phyloP scores from a whole-genome alignment of 1,140 invertebrate genomes.

The Pomacea maculata region DNA sequence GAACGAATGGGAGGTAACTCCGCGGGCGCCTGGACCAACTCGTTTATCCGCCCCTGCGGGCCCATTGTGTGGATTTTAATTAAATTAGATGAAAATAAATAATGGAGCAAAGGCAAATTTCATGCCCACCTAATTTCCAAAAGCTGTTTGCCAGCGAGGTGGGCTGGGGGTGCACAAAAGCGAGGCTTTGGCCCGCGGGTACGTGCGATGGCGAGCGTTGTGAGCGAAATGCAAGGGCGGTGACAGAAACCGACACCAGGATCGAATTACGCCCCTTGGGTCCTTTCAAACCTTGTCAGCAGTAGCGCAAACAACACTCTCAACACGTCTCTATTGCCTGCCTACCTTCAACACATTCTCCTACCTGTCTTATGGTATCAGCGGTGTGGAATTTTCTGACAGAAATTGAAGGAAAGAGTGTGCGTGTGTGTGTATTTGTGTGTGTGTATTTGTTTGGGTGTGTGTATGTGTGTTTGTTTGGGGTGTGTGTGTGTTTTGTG shows the following conservation, averaged over 20 bases:
- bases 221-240: not conserved
- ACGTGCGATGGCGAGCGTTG: conserved; percentile 18
- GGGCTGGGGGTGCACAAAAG: conserved; percentile 26
- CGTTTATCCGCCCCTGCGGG: conserved; percentile 14
- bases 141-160: conserved; percentile 27
- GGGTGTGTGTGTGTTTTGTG: not conserved
- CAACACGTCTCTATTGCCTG: conserved; percentile 12
- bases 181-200: conserved; percentile 25
- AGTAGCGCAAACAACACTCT: conserved; percentile 1
- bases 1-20: conserved; percentile 4
- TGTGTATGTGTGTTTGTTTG: not conserved
- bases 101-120: conserved; percentile 29
- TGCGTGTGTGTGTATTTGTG: no score
- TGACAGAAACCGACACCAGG: conserved; percentile 28
- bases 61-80: conserved; percentile 23
- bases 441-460: no score
- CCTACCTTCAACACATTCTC: no score
- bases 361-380: no score
- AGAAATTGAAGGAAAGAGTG: no score
- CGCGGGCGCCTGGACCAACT: not conserved
- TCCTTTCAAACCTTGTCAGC: not conserved
- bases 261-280: conserved; percentile 20
- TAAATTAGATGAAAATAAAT: conserved; percentile 40
- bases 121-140: conserved; percentile 18
- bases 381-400: no score